phyloP scores from a whole-genome alignment of 2,888 invertebrate species.

The Cerastoderma edule region DNA sequence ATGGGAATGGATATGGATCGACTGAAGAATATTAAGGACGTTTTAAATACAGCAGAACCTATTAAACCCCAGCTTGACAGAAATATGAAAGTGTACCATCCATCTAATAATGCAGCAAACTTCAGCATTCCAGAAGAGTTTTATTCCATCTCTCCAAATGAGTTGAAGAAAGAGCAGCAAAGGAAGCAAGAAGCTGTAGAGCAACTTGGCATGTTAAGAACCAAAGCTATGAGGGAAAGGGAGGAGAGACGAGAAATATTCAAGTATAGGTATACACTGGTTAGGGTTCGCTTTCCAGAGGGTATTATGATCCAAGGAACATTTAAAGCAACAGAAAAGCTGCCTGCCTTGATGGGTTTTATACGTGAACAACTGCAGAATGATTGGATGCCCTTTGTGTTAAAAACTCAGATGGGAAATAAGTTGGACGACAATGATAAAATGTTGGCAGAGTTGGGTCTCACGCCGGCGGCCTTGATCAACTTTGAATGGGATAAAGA shows the following conservation, averaged over 20 bases:
- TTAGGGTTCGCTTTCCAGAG: constrained; percentile 94
- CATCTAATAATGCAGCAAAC: constrained; percentile 65
- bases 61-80: constrained; percentile 94
- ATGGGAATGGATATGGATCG: constrained; percentile 72
- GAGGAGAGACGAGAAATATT: constrained; percentile 92
- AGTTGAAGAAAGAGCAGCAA: constrained; percentile 90
- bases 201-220: constrained; percentile 92
- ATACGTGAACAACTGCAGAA: constrained; percentile 90
- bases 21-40: constrained; percentile 89
- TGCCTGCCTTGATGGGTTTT: constrained; percentile 90
- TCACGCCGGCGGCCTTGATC: constrained; percentile 93
- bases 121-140: constrained; percentile 92
- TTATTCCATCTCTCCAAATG: constrained; percentile 92
- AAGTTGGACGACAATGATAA: constrained; percentile 88
- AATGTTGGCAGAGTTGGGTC: constrained; percentile 90
- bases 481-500: constrained; percentile 89
- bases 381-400: constrained; percentile 88
- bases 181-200: constrained; percentile 89
- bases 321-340: constrained; percentile 93
- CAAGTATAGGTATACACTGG: constrained; percentile 89
- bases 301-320: constrained; percentile 89
- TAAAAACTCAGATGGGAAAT: constrained; percentile 89
- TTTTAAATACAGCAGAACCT: constrained; percentile 91
- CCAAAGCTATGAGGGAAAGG: constrained; percentile 97
- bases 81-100: constrained; percentile 70